These are phyloP conservation scores for Oncopodura yosiiana DNA, from an alignment of 1,140 invertebrate genomes.

Conservation along the genomic window DNA sequence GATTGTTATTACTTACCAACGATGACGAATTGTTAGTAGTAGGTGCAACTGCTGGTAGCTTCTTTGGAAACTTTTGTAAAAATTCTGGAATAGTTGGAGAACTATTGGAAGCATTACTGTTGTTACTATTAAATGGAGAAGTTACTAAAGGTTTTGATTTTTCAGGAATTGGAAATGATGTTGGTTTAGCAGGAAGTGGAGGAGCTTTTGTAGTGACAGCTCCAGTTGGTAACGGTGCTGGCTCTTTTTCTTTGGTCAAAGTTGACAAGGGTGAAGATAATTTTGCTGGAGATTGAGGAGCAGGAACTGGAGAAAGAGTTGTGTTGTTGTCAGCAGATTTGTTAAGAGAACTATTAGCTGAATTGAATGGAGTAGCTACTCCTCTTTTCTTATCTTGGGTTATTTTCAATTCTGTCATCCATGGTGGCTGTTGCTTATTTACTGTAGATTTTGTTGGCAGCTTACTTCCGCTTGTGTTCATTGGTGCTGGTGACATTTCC, in stretches of 20 bases:
- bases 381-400: slow-evolving; percentile 30
- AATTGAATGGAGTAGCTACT: neutral
- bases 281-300: neutral
- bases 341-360: neutral
- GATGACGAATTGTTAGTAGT: neutral
- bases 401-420: slow-evolving; percentile 32
- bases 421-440: slow-evolving; percentile 13
- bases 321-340: neutral
- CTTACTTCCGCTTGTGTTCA: neutral
- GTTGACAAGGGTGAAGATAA: neutral
- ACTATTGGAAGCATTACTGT: neutral
- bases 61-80: neutral
- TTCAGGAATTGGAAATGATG: neutral
- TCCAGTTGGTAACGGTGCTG: neutral
- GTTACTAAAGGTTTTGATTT: neutral
- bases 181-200: slow-evolving; percentile 33
- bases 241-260: slow-evolving; percentile 1
- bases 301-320: neutral
- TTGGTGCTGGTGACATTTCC: slow-evolving; percentile 9
- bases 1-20: neutral
- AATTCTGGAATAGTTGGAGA: neutral
- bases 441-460: neutral
- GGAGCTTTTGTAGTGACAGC: slow-evolving; percentile 17
- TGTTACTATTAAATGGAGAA: neutral
- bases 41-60: neutral